phyloP scores from a whole-genome alignment of 2,888 invertebrate genomes.

The Seira musarum region DNA sequence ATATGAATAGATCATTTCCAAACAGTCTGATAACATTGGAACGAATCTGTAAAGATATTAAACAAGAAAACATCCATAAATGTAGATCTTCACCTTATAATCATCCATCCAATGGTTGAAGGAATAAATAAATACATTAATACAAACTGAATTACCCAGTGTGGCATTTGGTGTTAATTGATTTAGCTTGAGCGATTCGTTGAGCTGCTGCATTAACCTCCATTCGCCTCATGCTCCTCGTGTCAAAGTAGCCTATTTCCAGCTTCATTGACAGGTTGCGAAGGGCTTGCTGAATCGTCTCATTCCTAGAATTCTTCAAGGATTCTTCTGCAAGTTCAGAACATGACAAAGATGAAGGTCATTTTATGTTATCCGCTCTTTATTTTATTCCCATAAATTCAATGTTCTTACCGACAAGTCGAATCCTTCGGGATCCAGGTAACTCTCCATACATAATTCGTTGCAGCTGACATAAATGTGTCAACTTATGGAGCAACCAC shows the following conservation, averaged over 20 bases:
- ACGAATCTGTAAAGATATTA: conserved; percentile 48
- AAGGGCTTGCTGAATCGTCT: conserved; percentile 80
- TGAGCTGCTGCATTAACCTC: conserved; percentile 77
- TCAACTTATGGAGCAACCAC: conserved; percentile 71
- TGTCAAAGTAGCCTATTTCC: conserved; percentile 73
- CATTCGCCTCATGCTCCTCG: conserved; percentile 70
- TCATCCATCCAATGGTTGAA: background rate
- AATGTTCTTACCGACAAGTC: conserved; percentile 76
- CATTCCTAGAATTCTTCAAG: conserved; percentile 79
- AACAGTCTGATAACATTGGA: conserved; percentile 51
- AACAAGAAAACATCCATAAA: background rate
- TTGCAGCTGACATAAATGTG: conserved; percentile 92
- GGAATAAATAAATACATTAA: too few species aligned
- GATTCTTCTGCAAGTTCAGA: conserved; percentile 77
- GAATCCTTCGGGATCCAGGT: conserved; percentile 81
- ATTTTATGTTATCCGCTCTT: too few species aligned
- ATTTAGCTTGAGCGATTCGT: conserved; percentile 83
- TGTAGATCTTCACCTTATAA: too few species aligned
- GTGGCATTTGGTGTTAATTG: conserved; percentile 85
- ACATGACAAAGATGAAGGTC: background rate
- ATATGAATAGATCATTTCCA: conserved; percentile 62
- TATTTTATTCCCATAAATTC: conserved; percentile 34
- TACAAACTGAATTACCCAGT: conserved; percentile 73
- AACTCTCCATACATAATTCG: conserved; percentile 90
- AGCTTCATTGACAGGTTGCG: conserved; percentile 78